Percentiles rank a stretch among this genome's conserved stretches.
phyloP scores from a whole-genome alignment of 1,140 invertebrate genomes.

The Drosophila fuyamai region DNA sequence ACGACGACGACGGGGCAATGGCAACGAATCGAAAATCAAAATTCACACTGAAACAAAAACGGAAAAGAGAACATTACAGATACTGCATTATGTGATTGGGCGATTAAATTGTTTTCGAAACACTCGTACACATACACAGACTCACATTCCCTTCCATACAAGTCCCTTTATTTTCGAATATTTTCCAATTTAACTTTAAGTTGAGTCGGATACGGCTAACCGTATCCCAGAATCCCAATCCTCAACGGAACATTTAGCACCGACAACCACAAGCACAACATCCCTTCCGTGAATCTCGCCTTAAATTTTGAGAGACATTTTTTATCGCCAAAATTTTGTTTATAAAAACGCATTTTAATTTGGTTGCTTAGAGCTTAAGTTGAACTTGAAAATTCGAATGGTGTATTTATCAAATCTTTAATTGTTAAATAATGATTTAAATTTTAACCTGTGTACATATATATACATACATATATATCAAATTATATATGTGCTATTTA shows the following conservation, averaged over 20 bases:
- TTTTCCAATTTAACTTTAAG: conserved; percentile 14
- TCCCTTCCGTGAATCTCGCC: conserved; percentile 41
- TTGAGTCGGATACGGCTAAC: conserved; percentile 1
- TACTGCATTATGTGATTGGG: conserved; percentile 77
- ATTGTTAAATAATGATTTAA: conserved; percentile 63
- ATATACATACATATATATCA: conserved; percentile 21
- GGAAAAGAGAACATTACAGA: conserved; percentile 49
- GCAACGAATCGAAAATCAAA: conserved; percentile 73
- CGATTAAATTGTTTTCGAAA: conserved; percentile 68
- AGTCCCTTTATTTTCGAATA: conserved; percentile 10
- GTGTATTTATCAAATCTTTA: conserved; percentile 65
- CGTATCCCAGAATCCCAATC: background rate
- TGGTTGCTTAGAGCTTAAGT: conserved; percentile 47
- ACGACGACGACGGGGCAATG: conserved; percentile 22
- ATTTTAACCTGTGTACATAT: conserved; percentile 65
- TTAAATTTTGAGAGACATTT: conserved; percentile 34
- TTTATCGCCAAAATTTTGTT: conserved; percentile 59
- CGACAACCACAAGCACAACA: conserved; percentile 9
- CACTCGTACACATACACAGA: conserved; percentile 22
- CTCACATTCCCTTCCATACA: conserved; percentile 54
- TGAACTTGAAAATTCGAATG: conserved; percentile 42
- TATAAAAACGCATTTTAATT: conserved; percentile 47
- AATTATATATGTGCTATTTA: conserved; percentile 35
- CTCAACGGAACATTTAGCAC: background rate
- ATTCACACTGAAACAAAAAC: conserved; percentile 49